Evolutionary conservation across 2,888 invertebrate species (phyloP).

Genomic region (Hymenopus coronatus): DNA sequence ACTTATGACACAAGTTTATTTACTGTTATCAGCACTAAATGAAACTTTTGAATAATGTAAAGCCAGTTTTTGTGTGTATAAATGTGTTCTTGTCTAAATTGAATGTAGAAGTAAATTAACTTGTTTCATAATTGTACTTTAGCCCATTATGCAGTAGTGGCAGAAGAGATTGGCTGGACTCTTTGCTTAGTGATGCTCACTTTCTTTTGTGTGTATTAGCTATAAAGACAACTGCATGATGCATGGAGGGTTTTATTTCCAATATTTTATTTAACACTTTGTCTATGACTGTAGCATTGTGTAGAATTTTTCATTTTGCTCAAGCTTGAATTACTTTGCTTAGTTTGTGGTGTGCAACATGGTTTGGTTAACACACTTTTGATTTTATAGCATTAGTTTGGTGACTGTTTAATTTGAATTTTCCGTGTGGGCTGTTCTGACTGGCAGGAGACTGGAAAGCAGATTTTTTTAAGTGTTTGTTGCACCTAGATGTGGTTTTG

Average conservation of each 20-base stretch:
- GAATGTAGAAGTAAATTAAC: not conserved
- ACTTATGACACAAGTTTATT: not conserved
- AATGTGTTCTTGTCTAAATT: not conserved
- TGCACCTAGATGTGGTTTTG: constrained; percentile 33
- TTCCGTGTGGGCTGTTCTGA: constrained; percentile 29
- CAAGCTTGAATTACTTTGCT: constrained; percentile 5
- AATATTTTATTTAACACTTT: not conserved
- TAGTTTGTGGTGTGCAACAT: constrained; percentile 13
- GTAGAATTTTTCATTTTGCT: not conserved
- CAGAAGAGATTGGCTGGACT: not conserved
- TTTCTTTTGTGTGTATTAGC: not conserved
- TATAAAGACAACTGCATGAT: not conserved
- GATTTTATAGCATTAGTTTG: constrained; percentile 3
- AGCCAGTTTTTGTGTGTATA: not conserved
- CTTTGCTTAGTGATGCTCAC: not conserved
- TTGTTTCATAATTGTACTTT: not conserved
- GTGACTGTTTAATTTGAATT: constrained; percentile 10
- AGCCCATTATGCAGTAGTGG: not conserved
- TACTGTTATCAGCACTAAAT: not conserved
- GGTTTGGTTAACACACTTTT: constrained; percentile 1
- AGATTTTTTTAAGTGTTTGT: constrained; percentile 31
- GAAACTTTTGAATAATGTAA: not conserved
- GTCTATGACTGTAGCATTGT: not conserved
- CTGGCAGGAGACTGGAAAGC: constrained; percentile 28
- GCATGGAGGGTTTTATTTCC: not conserved